Evolutionary conservation across 2,888 invertebrate species (phyloP), one percentile per base, ranked within the genome.

Genomic region (Lasioglossum calceatum): DNA sequence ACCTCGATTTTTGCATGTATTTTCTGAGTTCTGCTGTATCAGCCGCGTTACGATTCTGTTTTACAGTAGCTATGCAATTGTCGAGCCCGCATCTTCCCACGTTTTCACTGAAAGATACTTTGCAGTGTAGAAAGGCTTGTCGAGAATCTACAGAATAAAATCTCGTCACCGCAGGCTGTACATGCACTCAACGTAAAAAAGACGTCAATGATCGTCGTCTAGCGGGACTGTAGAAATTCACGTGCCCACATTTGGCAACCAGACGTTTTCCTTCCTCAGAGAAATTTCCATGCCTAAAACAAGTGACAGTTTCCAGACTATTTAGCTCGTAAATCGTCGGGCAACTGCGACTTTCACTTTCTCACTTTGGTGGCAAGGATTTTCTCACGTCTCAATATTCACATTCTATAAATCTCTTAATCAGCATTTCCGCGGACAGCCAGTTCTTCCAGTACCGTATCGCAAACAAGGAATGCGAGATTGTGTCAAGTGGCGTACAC

Each of bases 331-430:
- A 32, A 64, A 64, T 64, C 32, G 32, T 61, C 61, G 61, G 0
- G 32, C 16, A 16, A 61, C 61, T 16, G n/a, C 64, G 32, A 64
- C 64, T 64, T 64, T 64, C 64, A 64, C 64, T 64, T 64, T 64
- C 64, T 64, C 64, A 7, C 32, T 64, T 64, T 16, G 64, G 64
- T 64, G 32, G 32, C 64, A 16, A 32, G 32, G 16, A 32, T 64
- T 32, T 64, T 64, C 64, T 64, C 61, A 27, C 61, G 61, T 64
- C 61, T 64, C 16, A 64, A 64, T 64, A 64, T 64, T 64, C 61
- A 4, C 61, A 32, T 64, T 64, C 61, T 32, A 64, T 32, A 32
- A 64, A 32, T 64, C 32, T 64, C 64, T 64, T 64, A 32, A 64
- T 64, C 64, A 64, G 64, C 64, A 16, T 64, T 64, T 64, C 64